Evolutionary conservation across 2,113 vertebrate genomes (phyloP), one percentile per base, ranked within the genome.

Genomic region (Aleadryas rufinucha): DNA sequence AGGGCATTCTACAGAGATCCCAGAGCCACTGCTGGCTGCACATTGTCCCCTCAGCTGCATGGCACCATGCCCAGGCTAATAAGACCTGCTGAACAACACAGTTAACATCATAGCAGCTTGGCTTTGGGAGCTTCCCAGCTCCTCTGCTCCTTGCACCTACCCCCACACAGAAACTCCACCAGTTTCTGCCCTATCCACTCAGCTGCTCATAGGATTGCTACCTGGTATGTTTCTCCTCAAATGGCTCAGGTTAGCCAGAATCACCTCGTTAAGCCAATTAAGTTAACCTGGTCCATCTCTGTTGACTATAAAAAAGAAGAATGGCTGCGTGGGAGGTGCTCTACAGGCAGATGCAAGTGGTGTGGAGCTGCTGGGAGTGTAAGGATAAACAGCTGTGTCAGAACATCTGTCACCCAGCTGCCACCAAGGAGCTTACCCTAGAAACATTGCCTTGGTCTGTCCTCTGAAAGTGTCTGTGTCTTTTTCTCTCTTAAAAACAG

Each of bases 11-110:
- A 19, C 53, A 92, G 75, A 60, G 83, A 88, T 63, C 50, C n/a
- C 87, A 85, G 82, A 71, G 69, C 52, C 78, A 37, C 74, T 71
- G 78, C 79, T 59, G 85, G 20, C 88, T 80, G 75, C 75, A 69
- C 5, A 39, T 68, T 90, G 82, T 88, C 63, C 59, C 70, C 60
- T 93, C 92, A 90, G 90, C 94, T 94, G 95, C 94, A 33, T 93
- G 95, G 95, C 92, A 80, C n/a, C 1, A 0, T 93, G 92, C 94
- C 96, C 90, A 86, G 88, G 75, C 82, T 90, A 93, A 65, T 69
- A 37, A 63, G 79, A 83, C 71, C 54, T 74, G 83, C 85, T 77
- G 82, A 74, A 86, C 2, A 0, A 8, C 54, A 61, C 13, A 16
- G 66, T 80, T 80, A 85, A 22, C 4, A 0, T 90, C 75, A 61